Evolutionary conservation across 2,888 invertebrate genomes (phyloP).

Genomic region (Shargacucullia verbasci): DNA sequence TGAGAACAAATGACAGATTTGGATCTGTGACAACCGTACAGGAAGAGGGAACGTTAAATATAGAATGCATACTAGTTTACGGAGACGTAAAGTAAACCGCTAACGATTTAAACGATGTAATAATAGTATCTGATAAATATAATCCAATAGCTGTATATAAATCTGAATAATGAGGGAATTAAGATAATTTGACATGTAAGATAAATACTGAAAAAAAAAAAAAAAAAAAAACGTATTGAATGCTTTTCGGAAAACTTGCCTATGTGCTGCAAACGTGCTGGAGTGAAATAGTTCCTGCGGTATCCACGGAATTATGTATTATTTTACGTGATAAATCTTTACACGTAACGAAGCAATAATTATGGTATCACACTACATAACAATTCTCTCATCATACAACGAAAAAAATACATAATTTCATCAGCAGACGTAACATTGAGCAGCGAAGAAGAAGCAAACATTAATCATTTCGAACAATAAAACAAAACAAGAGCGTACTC

Average conservation of each 20-base stretch:
- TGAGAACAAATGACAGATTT: slow-evolving; percentile 64
- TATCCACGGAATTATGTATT: slow-evolving; percentile 15
- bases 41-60: slow-evolving; percentile 71
- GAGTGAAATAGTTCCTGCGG: no score
- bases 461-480: slow-evolving; percentile 49
- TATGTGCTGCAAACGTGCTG: no score
- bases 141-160: slow-evolving; percentile 22
- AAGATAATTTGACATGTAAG: not conserved
- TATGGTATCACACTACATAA: slow-evolving; percentile 35
- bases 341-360: slow-evolving; percentile 28
- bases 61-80: slow-evolving; percentile 56
- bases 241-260: slow-evolving; percentile 1
- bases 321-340: slow-evolving; percentile 25
- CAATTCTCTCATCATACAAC: slow-evolving; percentile 23
- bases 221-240: not conserved
- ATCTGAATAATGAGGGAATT: slow-evolving; percentile 8
- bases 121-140: slow-evolving; percentile 22
- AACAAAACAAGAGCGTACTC: slow-evolving; percentile 52
- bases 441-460: slow-evolving; percentile 44
- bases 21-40: slow-evolving; percentile 69
- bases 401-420: slow-evolving; percentile 39
- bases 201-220: not conserved
- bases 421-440: slow-evolving; percentile 45
- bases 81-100: slow-evolving; percentile 55
- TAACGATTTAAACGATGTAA: slow-evolving; percentile 45